A percentile compares a stretch with the other conserved stretches of the same genome.
These are phyloP conservation scores for Herminia tarsipennalis DNA, from an alignment of 2,888 invertebrate species.

Conservation along the genomic window DNA sequence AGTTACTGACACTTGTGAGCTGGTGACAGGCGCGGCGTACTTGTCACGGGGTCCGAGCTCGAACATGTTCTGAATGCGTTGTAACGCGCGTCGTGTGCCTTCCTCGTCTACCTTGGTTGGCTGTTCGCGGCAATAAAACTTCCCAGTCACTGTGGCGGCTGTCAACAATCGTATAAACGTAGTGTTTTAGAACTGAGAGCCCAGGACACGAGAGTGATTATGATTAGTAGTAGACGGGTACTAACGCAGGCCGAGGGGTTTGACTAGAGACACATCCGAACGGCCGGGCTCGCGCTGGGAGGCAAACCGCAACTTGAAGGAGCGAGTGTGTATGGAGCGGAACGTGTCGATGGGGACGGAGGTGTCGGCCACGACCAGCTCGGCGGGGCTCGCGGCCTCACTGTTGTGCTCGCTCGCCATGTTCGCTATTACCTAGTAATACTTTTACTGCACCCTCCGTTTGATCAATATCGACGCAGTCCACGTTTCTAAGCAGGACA, in stretches of 20 bases:
- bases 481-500: background rate
- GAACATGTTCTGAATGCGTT: constrained; percentile 54
- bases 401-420: constrained; percentile 4
- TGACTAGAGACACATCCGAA: constrained; percentile 69
- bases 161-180: constrained; percentile 15
- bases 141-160: constrained; percentile 70
- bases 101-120: constrained; percentile 23
- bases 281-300: constrained; percentile 72
- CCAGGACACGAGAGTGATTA: too few species aligned
- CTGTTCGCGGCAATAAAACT: constrained; percentile 53
- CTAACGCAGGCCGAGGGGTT: constrained; percentile 70
- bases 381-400: background rate
- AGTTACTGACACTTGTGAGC: constrained; percentile 56
- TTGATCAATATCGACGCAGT: background rate
- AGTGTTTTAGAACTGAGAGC: too few species aligned
- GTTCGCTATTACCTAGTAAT: too few species aligned
- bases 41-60: constrained; percentile 53
- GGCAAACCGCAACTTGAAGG: constrained; percentile 76
- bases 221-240: constrained; percentile 11
- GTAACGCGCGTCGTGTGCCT: constrained; percentile 37
- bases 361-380: constrained; percentile 19
- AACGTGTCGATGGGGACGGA: background rate
- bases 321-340: constrained; percentile 44
- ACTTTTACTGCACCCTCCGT: too few species aligned
- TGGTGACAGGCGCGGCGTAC: constrained; percentile 48